Evolutionary conservation across 2,888 invertebrate genomes (phyloP).

Genomic region (Leptopilina syphax): DNA sequence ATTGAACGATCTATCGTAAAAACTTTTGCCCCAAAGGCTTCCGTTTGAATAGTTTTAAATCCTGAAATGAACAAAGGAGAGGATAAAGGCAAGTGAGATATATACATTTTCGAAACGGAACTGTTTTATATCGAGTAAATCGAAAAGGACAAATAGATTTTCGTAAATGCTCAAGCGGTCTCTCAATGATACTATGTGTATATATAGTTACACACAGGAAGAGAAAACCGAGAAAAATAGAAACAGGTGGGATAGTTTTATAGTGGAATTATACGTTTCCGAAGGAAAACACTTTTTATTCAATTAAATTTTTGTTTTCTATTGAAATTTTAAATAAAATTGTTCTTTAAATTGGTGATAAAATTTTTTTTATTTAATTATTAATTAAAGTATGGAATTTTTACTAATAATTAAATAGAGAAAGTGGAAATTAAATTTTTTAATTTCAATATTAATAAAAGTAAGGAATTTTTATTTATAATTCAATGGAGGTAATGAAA

Average conservation of each 20-base stretch:
- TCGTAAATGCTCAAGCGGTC: background rate
- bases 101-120: constrained; percentile 13
- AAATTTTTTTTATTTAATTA: too few relatives aligned
- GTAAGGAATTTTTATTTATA: too few relatives aligned
- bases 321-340: too few relatives aligned
- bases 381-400: too few relatives aligned
- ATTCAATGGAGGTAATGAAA: too few relatives aligned
- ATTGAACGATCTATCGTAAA: background rate
- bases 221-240: constrained; percentile 8
- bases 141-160: constrained; percentile 22
- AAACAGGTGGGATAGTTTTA: background rate
- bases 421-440: too few relatives aligned
- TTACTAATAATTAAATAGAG: too few relatives aligned
- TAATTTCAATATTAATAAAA: too few relatives aligned
- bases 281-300: too few relatives aligned
- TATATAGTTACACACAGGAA: too few relatives aligned
- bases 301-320: too few relatives aligned
- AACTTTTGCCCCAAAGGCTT: constrained; percentile 7
- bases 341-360: too few relatives aligned
- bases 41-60: constrained; percentile 10
- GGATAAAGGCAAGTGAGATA: background rate
- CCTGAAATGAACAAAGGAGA: constrained; percentile 10
- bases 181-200: background rate
- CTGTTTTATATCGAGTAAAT: background rate
- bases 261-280: background rate